A percentile compares a stretch with the other conserved stretches of the same genome.
Evolutionary conservation across 2,888 invertebrate genomes (phyloP).

Genomic region (Anarsia innoxiella): DNA sequence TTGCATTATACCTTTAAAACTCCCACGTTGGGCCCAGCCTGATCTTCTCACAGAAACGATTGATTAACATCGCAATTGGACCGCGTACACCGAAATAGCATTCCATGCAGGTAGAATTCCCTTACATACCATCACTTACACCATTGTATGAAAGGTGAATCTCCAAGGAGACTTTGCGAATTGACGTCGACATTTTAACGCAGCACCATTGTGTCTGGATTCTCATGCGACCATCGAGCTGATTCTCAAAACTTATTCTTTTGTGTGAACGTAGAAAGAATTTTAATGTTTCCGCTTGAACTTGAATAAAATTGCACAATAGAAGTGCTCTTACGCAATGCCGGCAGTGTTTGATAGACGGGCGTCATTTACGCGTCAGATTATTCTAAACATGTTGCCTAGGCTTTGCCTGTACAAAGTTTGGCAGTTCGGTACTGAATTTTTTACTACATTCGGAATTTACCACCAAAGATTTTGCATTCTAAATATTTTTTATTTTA

Average conservation of each 20-base stretch:
- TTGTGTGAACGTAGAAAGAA: conserved; percentile 66
- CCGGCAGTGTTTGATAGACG: conserved; percentile 34
- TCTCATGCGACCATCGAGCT: conserved; percentile 58
- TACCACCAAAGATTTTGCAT: no score
- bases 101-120: conserved; percentile 30
- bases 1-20: no score
- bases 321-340: conserved; percentile 50
- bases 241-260: conserved; percentile 71
- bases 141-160: conserved; percentile 19
- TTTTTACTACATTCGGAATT: no score
- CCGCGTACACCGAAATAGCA: conserved; percentile 38
- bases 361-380: conserved; percentile 5
- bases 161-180: conserved; percentile 22
- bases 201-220: conserved; percentile 52
- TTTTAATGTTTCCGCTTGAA: conserved; percentile 71
- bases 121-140: conserved; percentile 18
- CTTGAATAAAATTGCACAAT: conserved; percentile 59
- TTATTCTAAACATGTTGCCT: conserved; percentile 3
- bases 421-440: no score
- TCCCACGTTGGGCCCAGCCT: no score
- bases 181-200: conserved; percentile 34
- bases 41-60: conserved; percentile 18
- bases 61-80: conserved; percentile 26
- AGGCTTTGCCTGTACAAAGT: no score
- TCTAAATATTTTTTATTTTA: no score